phyloP scores from a whole-genome alignment of 1,140 invertebrate species.

The Augochlora pura region DNA sequence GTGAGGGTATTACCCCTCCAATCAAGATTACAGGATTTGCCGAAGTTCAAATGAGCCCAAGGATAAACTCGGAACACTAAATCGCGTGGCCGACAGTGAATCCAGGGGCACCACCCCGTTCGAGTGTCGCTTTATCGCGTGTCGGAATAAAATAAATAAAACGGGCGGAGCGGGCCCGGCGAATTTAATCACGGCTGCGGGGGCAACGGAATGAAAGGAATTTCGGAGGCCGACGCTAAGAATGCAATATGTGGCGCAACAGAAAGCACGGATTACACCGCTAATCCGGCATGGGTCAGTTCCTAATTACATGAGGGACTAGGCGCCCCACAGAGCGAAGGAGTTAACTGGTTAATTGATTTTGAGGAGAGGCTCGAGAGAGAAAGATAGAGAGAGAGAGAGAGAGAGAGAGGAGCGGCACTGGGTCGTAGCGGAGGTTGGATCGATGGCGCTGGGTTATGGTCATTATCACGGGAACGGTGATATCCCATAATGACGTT shows the following conservation, averaged over 20 bases:
- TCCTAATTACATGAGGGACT: slow-evolving; percentile 54
- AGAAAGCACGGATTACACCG: slow-evolving; percentile 26
- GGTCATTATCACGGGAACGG: slow-evolving; percentile 18
- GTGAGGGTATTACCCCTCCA: background rate
- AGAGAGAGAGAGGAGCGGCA: slow-evolving; percentile 50
- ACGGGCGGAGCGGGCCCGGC: too few species aligned
- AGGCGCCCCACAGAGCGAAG: slow-evolving; percentile 22
- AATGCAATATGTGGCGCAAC: background rate
- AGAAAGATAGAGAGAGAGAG: slow-evolving; percentile 48
- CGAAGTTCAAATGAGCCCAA: background rate
- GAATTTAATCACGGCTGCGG: too few species aligned
- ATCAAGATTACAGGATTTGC: background rate
- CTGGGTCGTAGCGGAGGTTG: slow-evolving; percentile 35
- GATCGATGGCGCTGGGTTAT: slow-evolving; percentile 43
- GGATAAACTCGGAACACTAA: background rate
- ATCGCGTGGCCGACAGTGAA: background rate
- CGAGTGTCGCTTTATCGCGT: background rate
- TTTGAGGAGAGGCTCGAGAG: slow-evolving; percentile 50
- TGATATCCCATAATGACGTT: slow-evolving; percentile 22
- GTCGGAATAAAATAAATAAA: background rate
- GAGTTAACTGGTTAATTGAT: slow-evolving; percentile 65
- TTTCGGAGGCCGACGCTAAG: background rate
- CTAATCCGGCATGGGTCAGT: slow-evolving; percentile 31
- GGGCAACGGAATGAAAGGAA: background rate
- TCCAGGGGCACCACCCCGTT: background rate